Evolutionary conservation across 2,888 invertebrate species (phyloP), one percentile per base, ranked within the genome.

Genomic region (Melanophora roralis): DNA sequence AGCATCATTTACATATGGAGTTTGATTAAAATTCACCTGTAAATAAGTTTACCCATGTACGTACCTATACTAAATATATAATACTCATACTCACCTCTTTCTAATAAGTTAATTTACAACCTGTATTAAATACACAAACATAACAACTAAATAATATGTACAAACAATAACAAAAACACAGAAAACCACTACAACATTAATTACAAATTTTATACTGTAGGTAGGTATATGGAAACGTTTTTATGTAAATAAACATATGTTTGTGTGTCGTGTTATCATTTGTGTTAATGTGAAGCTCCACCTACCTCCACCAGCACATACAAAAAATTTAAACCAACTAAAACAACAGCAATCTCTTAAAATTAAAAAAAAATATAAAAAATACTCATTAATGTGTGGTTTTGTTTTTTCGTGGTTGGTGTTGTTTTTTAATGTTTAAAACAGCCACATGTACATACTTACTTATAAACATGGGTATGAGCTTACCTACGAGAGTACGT

Each of bases 21-120:
- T n/a, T n/a, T 47, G 36, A 45, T 14, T 9, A 49, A 38, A 36
- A 71, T 5, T 14, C 16, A 74, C 51, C 43, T 55, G 36, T 55
- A 38, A 65, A 23, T 59, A 23, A 62, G 62, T 60, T 32, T 71
- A 64, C 59, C 51, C 40, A 65, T 77, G 27, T 59, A 19, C 53
- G 36, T 43, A 23, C 36, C 32, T 38, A 67, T 67, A 57, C 43
- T 40, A 34, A 67, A 68, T 21, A 68, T 19, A 51, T 65, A 57
- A 62, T 72, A 72, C 47, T 51, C 62, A 68, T 64, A 60, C 49
- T 57, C 53, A 80, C 53, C 43, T 34, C 53, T 7, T 71, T 55
- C 16, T 55, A 68, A 71, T 73, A 71, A 69, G 69, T 82, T 82
- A 84, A 87, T 60, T 32, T 68, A 47, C 74, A 79, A 75, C 74